These are phyloP conservation scores for Tricholauxania praeusta DNA, from an alignment of 2,888 invertebrate species.

Conservation along the genomic window DNA sequence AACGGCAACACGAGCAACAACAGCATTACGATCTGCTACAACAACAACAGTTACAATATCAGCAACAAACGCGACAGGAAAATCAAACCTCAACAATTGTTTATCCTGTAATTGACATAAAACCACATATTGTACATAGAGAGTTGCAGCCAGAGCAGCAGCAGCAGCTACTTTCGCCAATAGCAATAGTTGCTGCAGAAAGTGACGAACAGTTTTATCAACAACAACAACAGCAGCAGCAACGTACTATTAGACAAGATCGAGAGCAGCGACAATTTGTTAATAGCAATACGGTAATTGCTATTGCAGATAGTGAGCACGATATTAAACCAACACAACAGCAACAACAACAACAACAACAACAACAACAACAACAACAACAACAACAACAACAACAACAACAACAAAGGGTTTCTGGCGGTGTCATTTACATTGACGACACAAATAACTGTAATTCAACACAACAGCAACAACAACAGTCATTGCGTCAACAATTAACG, in stretches of 20 bases:
- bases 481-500: constrained; percentile 13
- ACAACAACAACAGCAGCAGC: constrained; percentile 36
- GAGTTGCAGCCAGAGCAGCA: constrained; percentile 31
- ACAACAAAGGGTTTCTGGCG: constrained; percentile 38
- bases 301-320: constrained; percentile 31
- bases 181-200: constrained; percentile 46
- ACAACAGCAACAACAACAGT: constrained; percentile 33
- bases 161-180: constrained; percentile 35
- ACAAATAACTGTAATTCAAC: constrained; percentile 46
- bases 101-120: constrained; percentile 23
- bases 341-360: constrained; percentile 34
- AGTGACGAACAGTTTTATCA: constrained; percentile 31
- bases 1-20: constrained; percentile 26
- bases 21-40: constrained; percentile 7
- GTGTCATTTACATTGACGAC: constrained; percentile 50
- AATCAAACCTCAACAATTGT: constrained; percentile 33
- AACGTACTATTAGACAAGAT: constrained; percentile 26
- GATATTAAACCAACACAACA: constrained; percentile 5
- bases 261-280: constrained; percentile 20
- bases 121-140: constrained; percentile 20
- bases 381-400: too few relatives aligned
- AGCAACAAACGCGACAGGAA: constrained; percentile 35
- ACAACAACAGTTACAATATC: constrained; percentile 37
- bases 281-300: constrained; percentile 18
- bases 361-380: too few relatives aligned